Evolutionary conservation across 2,797 vertebrate species (phyloP), one percentile per base, ranked within the genome.

Genomic region (Cephalopachus bancanus): DNA sequence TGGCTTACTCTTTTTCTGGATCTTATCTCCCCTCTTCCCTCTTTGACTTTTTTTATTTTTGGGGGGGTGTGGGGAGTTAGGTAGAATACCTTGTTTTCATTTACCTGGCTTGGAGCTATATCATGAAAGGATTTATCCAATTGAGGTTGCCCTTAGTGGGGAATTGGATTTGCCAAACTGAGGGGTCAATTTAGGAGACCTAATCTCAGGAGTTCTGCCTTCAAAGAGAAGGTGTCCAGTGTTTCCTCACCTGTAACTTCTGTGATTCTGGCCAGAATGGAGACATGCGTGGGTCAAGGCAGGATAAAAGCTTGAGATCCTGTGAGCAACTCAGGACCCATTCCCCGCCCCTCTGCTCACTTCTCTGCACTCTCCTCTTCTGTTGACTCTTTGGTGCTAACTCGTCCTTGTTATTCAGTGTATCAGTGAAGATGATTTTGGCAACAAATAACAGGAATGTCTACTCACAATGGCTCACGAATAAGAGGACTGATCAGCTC

Each of bases 21-120:
- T 75, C 37, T 83, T 75, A 1, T 30, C 60, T 85, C 49, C 33
- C 62, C n/a, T 20, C 53, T 28, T 10, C 22, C 44, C 26, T 53
- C 28, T 88, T 96, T 89, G 78, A 30, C 16, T 53, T 65, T 75
- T 62, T 53, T 44, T 44, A 44, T 44, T 44, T 44, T 44, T 3
- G 3, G 44, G 44, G 44, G 44, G 44, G 6, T 5, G 57, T n/a
- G 37, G 75, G 71, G 57, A 51, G 4, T 89, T 60, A 59, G 5
- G 11, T 51, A 65, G 51, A 95, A 74, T 87, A 62, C 1, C 60
- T 44, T 15, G 4, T 49, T 30, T 81, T 22, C 4, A 49, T 94
- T 93, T 85, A 37, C 88, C 92, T 93, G 49, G 37, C 14, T 49
- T 44, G 33, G 24, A n/a, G 10, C 16, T 78, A 96, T 33, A 76